phyloP scores from a whole-genome alignment of 2,888 invertebrate species.

The Ophioninae sp. region DNA sequence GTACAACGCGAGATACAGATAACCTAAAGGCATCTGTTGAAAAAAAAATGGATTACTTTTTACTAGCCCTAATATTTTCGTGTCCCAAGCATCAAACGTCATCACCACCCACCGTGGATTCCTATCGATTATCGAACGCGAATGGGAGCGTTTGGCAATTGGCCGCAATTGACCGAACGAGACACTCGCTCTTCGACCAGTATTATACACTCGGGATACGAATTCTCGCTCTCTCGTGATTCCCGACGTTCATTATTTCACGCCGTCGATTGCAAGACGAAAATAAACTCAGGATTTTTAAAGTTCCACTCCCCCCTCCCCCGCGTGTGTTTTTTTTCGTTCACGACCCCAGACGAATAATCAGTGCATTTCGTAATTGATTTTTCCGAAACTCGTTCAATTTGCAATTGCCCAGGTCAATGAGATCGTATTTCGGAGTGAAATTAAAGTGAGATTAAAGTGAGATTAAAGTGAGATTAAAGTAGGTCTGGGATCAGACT shows the following conservation, averaged over 20 bases:
- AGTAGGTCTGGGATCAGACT: too few relatives aligned
- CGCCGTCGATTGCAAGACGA: conserved; percentile 4
- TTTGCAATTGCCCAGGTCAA: too few relatives aligned
- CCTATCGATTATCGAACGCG: conserved; percentile 69
- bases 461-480: too few relatives aligned
- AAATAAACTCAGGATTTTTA: not conserved
- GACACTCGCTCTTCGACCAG: conserved; percentile 66
- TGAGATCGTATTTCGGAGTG: too few relatives aligned
- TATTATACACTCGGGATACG: not conserved
- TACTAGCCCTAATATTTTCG: too few relatives aligned
- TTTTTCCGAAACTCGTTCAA: too few relatives aligned
- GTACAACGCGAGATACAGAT: too few relatives aligned
- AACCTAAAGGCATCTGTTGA: too few relatives aligned
- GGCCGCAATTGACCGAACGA: conserved; percentile 74
- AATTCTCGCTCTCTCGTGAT: conserved; percentile 4
- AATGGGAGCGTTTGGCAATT: conserved; percentile 73
- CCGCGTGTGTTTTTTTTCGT: not conserved
- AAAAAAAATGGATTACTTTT: too few relatives aligned
- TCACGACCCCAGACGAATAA: not conserved
- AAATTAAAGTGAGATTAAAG: too few relatives aligned
- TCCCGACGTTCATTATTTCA: conserved; percentile 14
- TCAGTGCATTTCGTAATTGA: too few relatives aligned
- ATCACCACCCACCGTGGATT: conserved; percentile 71
- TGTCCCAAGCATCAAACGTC: conserved; percentile 17
- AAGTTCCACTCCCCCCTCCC: not conserved